These are phyloP conservation scores for Aspidiotus rigidus DNA, from an alignment of 2,888 invertebrate genomes.

Conservation along the genomic window DNA sequence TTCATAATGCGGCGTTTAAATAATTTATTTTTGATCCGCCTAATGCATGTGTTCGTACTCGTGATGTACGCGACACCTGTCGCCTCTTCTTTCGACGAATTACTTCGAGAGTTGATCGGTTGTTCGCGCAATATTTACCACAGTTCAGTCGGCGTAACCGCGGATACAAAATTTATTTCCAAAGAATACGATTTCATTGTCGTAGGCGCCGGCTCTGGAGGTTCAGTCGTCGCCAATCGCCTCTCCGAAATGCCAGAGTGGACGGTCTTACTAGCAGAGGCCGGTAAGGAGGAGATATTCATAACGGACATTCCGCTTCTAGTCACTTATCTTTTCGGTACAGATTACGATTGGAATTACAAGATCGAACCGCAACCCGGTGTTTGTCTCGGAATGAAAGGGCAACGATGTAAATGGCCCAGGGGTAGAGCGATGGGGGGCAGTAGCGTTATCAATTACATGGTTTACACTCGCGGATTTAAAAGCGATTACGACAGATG, in stretches of 20 bases:
- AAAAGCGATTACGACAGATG: conserved; percentile 47
- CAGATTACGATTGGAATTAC: conserved; percentile 44
- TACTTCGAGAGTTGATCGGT: no score
- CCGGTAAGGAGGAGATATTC: conserved; percentile 47
- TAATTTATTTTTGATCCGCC: no score
- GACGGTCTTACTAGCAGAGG: conserved; percentile 46
- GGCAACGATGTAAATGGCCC: conserved; percentile 42
- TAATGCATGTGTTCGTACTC: no score
- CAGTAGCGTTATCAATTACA: conserved; percentile 49
- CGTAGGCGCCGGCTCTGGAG: conserved; percentile 51
- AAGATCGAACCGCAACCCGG: conserved; percentile 45
- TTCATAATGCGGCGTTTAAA: no score
- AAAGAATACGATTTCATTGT: conserved; percentile 44
- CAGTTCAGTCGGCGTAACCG: conserved; percentile 36
- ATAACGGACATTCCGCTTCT: conserved; percentile 46
- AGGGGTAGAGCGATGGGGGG: conserved; percentile 48
- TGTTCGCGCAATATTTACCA: conserved; percentile 4
- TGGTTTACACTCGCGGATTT: conserved; percentile 50
- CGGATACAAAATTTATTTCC: conserved; percentile 36
- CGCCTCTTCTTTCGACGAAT: no score
- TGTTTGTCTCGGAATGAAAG: conserved; percentile 40
- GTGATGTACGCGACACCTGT: no score
- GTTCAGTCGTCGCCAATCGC: conserved; percentile 48
- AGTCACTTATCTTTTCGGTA: conserved; percentile 41
- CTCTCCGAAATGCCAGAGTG: conserved; percentile 46